phyloP scores from a whole-genome alignment of 2,888 invertebrate genomes.

The Cyrtodaria siliqua region DNA sequence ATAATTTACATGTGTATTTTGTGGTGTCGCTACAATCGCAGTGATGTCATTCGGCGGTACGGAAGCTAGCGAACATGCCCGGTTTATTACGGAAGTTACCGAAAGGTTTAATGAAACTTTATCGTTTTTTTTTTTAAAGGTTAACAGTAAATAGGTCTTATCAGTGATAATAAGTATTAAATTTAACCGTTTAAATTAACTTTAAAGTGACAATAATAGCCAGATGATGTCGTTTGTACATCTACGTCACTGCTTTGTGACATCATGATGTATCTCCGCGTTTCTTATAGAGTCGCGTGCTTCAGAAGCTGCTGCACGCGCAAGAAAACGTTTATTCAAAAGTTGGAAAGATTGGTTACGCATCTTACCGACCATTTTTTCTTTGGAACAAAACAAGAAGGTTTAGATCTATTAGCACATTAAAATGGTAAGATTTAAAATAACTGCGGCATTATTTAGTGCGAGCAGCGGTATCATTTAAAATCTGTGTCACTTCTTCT shows the following conservation, averaged over 20 bases:
- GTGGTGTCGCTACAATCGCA: conserved; percentile 70
- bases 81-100: conserved; percentile 54
- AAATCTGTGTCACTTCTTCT: no score
- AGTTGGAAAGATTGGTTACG: conserved; percentile 34
- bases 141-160: neutral
- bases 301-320: conserved; percentile 6
- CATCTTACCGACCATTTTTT: conserved; percentile 17
- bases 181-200: neutral
- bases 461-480: no score
- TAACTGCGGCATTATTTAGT: no score
- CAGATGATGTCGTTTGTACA: neutral
- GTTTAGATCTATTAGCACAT: no score
- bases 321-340: neutral
- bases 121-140: neutral
- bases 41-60: conserved; percentile 63
- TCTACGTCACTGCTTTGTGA: neutral
- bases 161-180: neutral
- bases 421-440: no score
- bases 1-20: conserved; percentile 1
- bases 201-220: no score
- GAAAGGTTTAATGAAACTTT: no score
- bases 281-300: conserved; percentile 27
- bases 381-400: neutral
- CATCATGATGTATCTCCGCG: neutral
- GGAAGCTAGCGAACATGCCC: conserved; percentile 23